Evolutionary conservation across 2,888 invertebrate species (phyloP).

Genomic region (Diadromus collaris): DNA sequence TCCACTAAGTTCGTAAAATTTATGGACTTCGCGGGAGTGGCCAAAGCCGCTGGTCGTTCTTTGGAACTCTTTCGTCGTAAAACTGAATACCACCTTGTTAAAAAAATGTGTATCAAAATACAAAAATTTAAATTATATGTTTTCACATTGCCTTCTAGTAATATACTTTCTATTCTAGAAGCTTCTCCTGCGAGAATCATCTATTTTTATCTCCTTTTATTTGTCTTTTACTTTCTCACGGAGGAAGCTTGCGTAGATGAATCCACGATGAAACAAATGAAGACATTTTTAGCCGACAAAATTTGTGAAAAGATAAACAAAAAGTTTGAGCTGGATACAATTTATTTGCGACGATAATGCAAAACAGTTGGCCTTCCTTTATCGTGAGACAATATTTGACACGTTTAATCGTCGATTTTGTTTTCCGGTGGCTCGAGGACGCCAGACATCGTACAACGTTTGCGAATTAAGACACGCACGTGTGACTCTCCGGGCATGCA

Average conservation of each 20-base stretch:
- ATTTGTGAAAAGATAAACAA: not conserved
- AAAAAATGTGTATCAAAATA: not conserved
- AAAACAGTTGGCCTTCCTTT: not conserved
- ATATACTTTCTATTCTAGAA: not conserved
- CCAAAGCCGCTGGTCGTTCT: not conserved
- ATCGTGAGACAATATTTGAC: not conserved
- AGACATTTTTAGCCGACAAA: not conserved
- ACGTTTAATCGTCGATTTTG: slow-evolving; percentile 1
- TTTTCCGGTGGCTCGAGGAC: slow-evolving; percentile 42
- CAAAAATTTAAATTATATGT: not conserved
- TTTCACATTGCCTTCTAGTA: not conserved
- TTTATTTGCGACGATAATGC: not conserved
- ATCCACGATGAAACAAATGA: not conserved
- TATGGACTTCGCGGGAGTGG: slow-evolving; percentile 3
- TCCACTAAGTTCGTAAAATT: slow-evolving; percentile 10
- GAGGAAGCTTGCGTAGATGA: no score
- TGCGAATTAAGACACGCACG: slow-evolving; percentile 51
- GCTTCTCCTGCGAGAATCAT: not conserved
- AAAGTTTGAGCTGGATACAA: not conserved
- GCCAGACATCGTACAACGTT: slow-evolving; percentile 34
- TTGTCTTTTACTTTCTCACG: no score
- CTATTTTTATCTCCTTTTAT: no score
- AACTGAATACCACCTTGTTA: not conserved
- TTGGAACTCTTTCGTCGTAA: not conserved
- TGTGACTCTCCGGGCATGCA: slow-evolving; percentile 33